phyloP scores from a whole-genome alignment of 2,888 invertebrate genomes.

The Syrphus vitripennis region DNA sequence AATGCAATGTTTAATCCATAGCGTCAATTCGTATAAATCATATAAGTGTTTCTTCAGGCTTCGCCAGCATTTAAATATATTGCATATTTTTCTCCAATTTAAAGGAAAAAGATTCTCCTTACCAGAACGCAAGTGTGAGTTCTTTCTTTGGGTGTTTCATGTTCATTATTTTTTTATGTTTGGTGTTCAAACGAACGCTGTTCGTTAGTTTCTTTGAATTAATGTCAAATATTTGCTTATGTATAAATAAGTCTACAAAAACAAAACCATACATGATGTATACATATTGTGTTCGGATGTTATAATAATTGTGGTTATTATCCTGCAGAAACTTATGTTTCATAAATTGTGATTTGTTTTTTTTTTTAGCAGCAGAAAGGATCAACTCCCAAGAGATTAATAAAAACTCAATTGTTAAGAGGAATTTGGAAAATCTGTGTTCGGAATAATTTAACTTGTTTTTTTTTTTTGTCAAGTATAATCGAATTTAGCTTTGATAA shows the following conservation, averaged over 20 bases:
- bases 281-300: constrained; percentile 15
- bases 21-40: neutral
- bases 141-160: neutral
- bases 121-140: constrained; percentile 26
- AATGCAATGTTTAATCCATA: neutral
- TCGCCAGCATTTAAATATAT: neutral
- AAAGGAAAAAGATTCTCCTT: neutral
- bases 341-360: neutral
- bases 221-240: constrained; percentile 45
- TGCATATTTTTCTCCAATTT: neutral
- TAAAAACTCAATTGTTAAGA: constrained; percentile 25
- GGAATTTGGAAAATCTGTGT: constrained; percentile 22
- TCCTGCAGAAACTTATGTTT: constrained; percentile 9
- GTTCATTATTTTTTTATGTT: neutral
- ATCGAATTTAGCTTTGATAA: neutral
- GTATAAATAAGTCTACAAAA: constrained; percentile 27
- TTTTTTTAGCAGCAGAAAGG: constrained; percentile 4
- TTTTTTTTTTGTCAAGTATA: neutral
- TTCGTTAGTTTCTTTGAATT: constrained; percentile 36
- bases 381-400: constrained; percentile 38
- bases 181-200: constrained; percentile 8
- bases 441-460: neutral
- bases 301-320: constrained; percentile 3
- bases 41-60: neutral
- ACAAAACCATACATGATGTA: neutral